Evolutionary conservation across 1,140 invertebrate genomes (phyloP).

Genomic region (Apocrypta bakeri): DNA sequence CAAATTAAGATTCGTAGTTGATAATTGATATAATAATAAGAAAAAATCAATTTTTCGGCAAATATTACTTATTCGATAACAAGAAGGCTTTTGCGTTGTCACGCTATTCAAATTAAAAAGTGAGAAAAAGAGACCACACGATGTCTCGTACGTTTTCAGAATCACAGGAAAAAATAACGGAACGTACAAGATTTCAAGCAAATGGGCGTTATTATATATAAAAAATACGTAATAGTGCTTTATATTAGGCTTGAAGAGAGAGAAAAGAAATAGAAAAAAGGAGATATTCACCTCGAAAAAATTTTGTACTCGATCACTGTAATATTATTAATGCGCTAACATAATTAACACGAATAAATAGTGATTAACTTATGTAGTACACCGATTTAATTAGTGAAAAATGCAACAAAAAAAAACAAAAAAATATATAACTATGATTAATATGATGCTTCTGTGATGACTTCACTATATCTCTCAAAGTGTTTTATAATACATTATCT

Average conservation of each 20-base stretch:
- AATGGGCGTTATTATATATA: slow-evolving; percentile 48
- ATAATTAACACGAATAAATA: slow-evolving; percentile 61
- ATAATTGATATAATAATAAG: slow-evolving; percentile 14
- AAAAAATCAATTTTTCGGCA: neutral
- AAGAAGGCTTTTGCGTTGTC: slow-evolving; percentile 24
- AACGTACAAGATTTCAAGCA: neutral
- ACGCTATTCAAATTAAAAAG: slow-evolving; percentile 10
- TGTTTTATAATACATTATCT: slow-evolving; percentile 41
- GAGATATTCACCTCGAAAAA: slow-evolving; percentile 60
- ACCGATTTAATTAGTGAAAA: slow-evolving; percentile 62
- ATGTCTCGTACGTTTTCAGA: neutral
- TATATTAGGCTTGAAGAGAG: slow-evolving; percentile 70
- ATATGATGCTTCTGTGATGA: slow-evolving; percentile 74
- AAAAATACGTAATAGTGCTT: slow-evolving; percentile 67
- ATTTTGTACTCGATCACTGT: slow-evolving; percentile 73
- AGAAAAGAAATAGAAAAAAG: slow-evolving; percentile 21
- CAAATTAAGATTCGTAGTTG: slow-evolving; percentile 5
- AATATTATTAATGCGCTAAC: slow-evolving; percentile 68
- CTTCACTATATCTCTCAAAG: slow-evolving; percentile 66
- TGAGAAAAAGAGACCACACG: neutral
- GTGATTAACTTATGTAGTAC: slow-evolving; percentile 58
- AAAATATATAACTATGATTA: slow-evolving; percentile 56
- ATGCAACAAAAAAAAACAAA: slow-evolving; percentile 29
- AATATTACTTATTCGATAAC: slow-evolving; percentile 32
- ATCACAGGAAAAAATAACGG: neutral